These are phyloP conservation scores for Trichonephila inaurata DNA, from an alignment of 1,140 invertebrate species.

Conservation along the genomic window DNA sequence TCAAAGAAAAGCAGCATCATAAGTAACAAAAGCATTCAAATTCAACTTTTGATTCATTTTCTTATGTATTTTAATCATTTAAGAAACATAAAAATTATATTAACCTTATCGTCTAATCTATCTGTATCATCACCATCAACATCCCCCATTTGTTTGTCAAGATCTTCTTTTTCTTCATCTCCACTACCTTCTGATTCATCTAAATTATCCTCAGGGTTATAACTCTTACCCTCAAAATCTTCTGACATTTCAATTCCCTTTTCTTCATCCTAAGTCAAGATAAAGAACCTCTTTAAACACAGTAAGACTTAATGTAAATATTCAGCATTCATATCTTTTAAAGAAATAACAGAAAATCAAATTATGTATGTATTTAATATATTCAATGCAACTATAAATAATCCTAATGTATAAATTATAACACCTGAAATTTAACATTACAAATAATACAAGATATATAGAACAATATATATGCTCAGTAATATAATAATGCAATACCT, in stretches of 20 bases:
- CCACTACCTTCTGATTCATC: constrained; percentile 84
- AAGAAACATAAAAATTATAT: neutral
- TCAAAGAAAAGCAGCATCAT: too few relatives aligned
- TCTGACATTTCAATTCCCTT: constrained; percentile 97
- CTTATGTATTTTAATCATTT: neutral
- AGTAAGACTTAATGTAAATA: too few relatives aligned
- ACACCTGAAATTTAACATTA: too few relatives aligned
- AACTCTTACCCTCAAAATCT: constrained; percentile 92
- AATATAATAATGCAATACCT: too few relatives aligned
- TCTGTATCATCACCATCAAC: constrained; percentile 90
- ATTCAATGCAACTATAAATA: too few relatives aligned
- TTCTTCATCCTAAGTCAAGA: constrained; percentile 87
- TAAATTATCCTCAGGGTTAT: constrained; percentile 89
- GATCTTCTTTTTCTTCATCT: constrained; percentile 86
- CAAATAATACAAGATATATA: too few relatives aligned
- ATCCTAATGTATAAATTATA: too few relatives aligned
- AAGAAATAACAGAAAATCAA: too few relatives aligned
- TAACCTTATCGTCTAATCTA: constrained; percentile 85
- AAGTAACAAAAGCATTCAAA: neutral
- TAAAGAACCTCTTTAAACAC: neutral
- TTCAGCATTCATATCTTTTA: too few relatives aligned
- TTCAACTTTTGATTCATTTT: neutral
- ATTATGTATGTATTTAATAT: too few relatives aligned
- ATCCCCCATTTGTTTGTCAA: constrained; percentile 98
- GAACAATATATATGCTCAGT: too few relatives aligned